Base-by-base conservation (phyloP, 2,797 vertebrate genomes). In the Pteronotus mesoamericanus region DNA sequence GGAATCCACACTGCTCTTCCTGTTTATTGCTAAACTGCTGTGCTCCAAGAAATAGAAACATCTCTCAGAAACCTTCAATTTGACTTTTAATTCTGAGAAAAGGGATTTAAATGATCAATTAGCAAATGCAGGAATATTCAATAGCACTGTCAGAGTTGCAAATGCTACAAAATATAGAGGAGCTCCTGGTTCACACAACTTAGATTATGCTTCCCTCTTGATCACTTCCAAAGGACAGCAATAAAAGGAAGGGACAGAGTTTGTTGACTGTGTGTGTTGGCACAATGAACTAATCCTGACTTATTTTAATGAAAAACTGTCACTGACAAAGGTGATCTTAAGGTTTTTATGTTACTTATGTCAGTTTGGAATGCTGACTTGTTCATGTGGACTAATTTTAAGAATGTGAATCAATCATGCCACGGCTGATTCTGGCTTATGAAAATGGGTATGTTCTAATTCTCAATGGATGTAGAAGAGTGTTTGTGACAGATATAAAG, bases 401-500 rank as follows among this genome's bases (percentile, higher is more conserved):
- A 95, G 48, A 89, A 61, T 42, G 24, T n/a, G 46, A 86, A 59
- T 66, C 42, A 34, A 89, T 66, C 0, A 2, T 69, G 59, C 59
- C 15, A 37, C 37, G 9, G 66, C 14, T 55, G 51, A 57, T 82
- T 93, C 57, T 78, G 55, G 11, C 53, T 77, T 39, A n/a, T 64
- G 34, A 46, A 66, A 74, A 92, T 42, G 32, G 74, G 71, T 71
- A 14, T 37, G n/a, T 46, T 87, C 57, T 91, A 61, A 89, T 84
- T 95, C 69, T 95, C 95, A 64, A 10, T 75, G n/a, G 59, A 57
- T 87, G 18, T 91, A 57, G 37, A 85, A 94, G 72, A 86, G 29
- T 85, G 32, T 72, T 53, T 78, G 15, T 64, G 72, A 80, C 29
- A 89, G 51, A 53, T 46, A 48, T 55, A 86, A 86, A 91, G 37